Conservation (phyloP, 2,888 invertebrate genomes). For the Leptinotarsa haldemani region DNA sequence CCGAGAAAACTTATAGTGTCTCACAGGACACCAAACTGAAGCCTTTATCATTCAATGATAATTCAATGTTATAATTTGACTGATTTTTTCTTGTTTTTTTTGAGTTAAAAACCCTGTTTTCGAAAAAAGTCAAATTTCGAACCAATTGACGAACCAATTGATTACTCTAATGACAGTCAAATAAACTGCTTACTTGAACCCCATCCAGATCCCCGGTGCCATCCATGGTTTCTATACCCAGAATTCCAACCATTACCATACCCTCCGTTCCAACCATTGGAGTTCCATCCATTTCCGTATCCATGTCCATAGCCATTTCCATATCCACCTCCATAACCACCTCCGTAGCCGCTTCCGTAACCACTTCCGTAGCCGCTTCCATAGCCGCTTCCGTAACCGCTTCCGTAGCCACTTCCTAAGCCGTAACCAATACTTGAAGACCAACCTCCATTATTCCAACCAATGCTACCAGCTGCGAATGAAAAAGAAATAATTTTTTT, state of each 20-base stretch:
- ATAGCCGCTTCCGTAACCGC: slow-evolving; percentile 2
- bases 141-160: no score
- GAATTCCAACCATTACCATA: slow-evolving; percentile 21
- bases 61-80: not conserved
- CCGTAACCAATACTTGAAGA: slow-evolving; percentile 12
- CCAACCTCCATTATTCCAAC: slow-evolving; percentile 20
- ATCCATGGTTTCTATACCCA: not conserved
- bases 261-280: slow-evolving; percentile 29
- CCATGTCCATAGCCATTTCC: slow-evolving; percentile 34
- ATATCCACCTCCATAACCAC: slow-evolving; percentile 20
- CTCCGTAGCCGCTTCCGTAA: slow-evolving; percentile 17
- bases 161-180: not conserved
- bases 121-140: no score
- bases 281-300: slow-evolving; percentile 20
- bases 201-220: slow-evolving; percentile 6
- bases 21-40: no score
- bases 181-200: not conserved
- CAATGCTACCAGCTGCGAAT: slow-evolving; percentile 24
- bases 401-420: not conserved
- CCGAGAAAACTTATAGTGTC: no score
- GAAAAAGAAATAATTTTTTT: not conserved
- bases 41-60: no score
- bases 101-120: not conserved
- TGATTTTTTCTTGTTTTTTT: not conserved
- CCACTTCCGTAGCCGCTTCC: not conserved